Base-by-base conservation (phyloP, 2,888 invertebrate genomes). In the Galerucella pusilla region DNA sequence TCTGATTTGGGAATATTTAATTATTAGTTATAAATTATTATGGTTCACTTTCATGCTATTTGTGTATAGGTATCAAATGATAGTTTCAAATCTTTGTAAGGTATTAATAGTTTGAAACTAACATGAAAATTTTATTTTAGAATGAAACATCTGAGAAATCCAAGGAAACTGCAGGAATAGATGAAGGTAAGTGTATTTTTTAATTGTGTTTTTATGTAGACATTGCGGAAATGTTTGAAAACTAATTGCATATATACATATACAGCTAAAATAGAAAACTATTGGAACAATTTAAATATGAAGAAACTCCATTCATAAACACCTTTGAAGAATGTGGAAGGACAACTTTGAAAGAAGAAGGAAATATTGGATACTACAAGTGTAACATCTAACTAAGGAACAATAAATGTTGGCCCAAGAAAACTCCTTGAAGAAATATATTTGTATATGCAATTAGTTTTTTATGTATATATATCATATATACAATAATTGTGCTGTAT, bases 171-270 rank as follows among this genome's bases (percentile, higher is more conserved):
- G 76, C 71, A 70, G 68, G 63, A 35, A 71, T 72, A 72, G 46
- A 11, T 25, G 72, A 75, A 69, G 79, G 80, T 81, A 80, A 78
- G 81, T 73, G 45, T 28, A n/a, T 28, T 46, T 61, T n/a, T 49
- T 68, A 28, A 65, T 9, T 20, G 65, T 60, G 46, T 16, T 9
- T 54, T 64, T 68, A 49, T 65, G 35, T 70, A 64, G 49, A 71
- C 11, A 20, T 74, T 72, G 11, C 68, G 66, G 16, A 60, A 11
- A 61, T 74, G 61, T 65, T 65, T 64, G 57, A 75, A 79, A 78
- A 79, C 80, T 80, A 80, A 78, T 79, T 79, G 80, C 80, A 80
- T 80, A 78, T 79, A 73, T 77, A 72, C 35, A 73, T 68, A 66
- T 66, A 74, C 49, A 59, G 35, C 11, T 46, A 35, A 12, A 28